These are phyloP conservation scores for Cryptosula pallasiana DNA, from an alignment of 2,888 invertebrate genomes.

Conservation along the genomic window DNA sequence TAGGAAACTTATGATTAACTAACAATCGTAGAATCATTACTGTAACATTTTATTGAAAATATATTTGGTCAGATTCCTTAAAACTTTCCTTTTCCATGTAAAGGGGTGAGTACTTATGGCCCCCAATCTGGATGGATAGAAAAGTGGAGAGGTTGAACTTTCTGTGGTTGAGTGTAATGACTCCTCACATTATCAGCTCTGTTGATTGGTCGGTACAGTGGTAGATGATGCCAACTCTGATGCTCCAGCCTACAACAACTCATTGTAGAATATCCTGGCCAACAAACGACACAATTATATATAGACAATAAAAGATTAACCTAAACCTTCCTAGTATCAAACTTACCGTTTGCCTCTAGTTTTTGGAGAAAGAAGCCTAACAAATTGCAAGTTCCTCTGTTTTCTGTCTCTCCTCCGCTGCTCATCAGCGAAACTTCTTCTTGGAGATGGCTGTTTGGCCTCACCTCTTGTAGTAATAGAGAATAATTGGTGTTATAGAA, in stretches of 20 bases:
- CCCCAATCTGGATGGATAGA: conserved; percentile 25
- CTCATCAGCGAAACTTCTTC: background rate
- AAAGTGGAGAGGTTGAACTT: conserved; percentile 12
- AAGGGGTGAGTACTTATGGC: conserved; percentile 15
- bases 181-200: conserved; percentile 21
- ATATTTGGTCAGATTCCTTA: too few species aligned
- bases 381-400: conserved; percentile 17
- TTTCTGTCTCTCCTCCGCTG: conserved; percentile 20
- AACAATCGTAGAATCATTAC: too few species aligned
- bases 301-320: too few species aligned
- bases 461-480: background rate
- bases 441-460: background rate
- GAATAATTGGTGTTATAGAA: too few species aligned
- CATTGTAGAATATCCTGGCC: too few species aligned
- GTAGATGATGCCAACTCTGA: conserved; percentile 24
- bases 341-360: background rate
- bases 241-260: conserved; percentile 19
- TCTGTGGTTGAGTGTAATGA: conserved; percentile 21
- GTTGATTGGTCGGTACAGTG: background rate
- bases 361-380: conserved; percentile 12
- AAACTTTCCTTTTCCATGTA: too few species aligned
- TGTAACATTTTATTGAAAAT: too few species aligned
- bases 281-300: too few species aligned
- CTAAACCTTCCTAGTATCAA: too few species aligned
- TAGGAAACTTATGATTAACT: too few species aligned